Percentiles rank a stretch among this genome's conserved stretches.
Conservation (phyloP, 2,888 invertebrate genomes). For the Oxycera nigricornis region DNA sequence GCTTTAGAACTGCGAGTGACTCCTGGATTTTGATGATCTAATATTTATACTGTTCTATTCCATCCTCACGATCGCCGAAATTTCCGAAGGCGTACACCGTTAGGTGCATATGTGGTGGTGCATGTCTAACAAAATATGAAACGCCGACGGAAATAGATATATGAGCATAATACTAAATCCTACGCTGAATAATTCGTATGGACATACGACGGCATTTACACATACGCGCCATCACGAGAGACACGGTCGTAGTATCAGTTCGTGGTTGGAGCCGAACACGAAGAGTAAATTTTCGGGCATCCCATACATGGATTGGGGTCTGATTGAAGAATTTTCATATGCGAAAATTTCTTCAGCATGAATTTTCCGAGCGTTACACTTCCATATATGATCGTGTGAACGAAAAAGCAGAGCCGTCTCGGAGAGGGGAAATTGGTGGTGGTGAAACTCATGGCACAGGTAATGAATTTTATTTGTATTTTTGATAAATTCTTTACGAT, state of each 20-base stretch:
- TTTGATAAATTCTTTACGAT: constrained; percentile 32
- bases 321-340: constrained; percentile 47
- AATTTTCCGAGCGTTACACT: constrained; percentile 43
- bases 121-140: constrained; percentile 41
- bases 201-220: neutral
- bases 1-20: constrained; percentile 63
- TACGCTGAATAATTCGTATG: constrained; percentile 4
- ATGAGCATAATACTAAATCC: constrained; percentile 11
- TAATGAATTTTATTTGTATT: constrained; percentile 26
- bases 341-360: constrained; percentile 41
- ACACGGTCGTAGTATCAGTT: neutral
- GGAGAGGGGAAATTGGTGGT: neutral
- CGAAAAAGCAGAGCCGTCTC: neutral
- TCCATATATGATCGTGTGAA: constrained; percentile 48
- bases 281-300: constrained; percentile 51
- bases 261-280: neutral
- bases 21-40: constrained; percentile 60
- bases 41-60: constrained; percentile 60
- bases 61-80: constrained; percentile 32
- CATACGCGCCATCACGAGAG: constrained; percentile 4
- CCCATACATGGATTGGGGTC: constrained; percentile 61
- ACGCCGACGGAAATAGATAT: constrained; percentile 46
- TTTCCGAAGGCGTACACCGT: constrained; percentile 44
- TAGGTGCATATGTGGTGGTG: constrained; percentile 14
- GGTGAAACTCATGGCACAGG: constrained; percentile 15